Base-by-base conservation (phyloP, 2,113 vertebrate genomes). In the Ariopsis seemanni region DNA sequence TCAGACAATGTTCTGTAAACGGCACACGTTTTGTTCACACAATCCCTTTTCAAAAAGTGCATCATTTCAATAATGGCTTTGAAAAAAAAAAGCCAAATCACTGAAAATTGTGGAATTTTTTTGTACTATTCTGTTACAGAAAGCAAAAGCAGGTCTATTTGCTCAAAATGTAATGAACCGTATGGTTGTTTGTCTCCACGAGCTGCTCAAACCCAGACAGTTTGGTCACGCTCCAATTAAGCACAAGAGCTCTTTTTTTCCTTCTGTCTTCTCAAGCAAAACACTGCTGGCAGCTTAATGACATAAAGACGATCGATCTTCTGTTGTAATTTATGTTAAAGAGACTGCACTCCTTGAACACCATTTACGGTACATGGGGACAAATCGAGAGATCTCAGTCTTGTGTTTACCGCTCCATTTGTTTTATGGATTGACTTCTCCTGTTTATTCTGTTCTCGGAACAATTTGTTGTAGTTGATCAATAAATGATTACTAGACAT, bases 281-380 rank as follows among this genome's bases (percentile, higher is more conserved):
- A 34, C 80, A 14, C 55, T 72, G 79, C 71, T 72, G 77, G 72
- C 25, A 69, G 85, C 50, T n/a, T 50, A 78, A 71, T 82, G 67
- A 78, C 71, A 84, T 75, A 65, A 88, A 81, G 53, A 80, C 65
- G 81, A 88, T 88, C 55, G 77, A 89, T 85, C 52, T 52, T 74
- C 80, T 15, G 69, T 10, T 58, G 75, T 88, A 84, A 85, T 89
- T 89, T 81, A 89, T 86, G 85, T 80, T 82, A 71, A 78, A 69
- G 52, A 71, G 85, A 81, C 82, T 58, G n/a, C 53, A n/a, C n/a
- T 85, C 78, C 79, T 53, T 63, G 17, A 60, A 25, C 52, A 60
- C 53, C 55, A 53, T 83, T 83, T 75, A 60, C n/a, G n/a, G n/a
- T n/a, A n/a, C 86, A 82, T 27, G 58, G 14, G n/a, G 42, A 48